These are phyloP conservation scores for Fulica atra DNA, from an alignment of 2,113 vertebrate genomes.

Conservation along the genomic window DNA sequence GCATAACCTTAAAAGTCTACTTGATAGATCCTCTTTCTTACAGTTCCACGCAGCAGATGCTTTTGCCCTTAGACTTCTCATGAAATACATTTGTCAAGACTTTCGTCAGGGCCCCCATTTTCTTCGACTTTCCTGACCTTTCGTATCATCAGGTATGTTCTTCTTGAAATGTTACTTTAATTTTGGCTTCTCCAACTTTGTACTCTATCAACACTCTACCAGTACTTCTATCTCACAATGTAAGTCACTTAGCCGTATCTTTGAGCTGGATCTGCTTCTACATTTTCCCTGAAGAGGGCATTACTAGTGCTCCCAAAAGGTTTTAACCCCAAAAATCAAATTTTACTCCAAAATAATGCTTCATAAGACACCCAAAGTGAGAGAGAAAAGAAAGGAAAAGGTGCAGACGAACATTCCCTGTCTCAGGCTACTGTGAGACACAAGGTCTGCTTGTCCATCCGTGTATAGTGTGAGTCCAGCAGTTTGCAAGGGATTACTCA, in stretches of 20 bases:
- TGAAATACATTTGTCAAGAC: neutral
- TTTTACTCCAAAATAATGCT: neutral
- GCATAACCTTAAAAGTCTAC: neutral
- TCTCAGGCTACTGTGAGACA: accelerated
- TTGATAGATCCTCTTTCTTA: neutral
- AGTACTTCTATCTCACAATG: neutral
- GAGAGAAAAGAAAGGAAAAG: neutral
- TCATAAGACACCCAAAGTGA: neutral
- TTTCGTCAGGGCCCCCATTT: neutral
- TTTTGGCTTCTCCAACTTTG: neutral
- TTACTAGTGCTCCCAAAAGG: neutral
- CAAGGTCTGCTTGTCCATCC: accelerated
- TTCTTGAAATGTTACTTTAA: neutral
- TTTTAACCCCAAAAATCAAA: neutral
- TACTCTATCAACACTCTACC: neutral
- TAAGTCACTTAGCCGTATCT: neutral
- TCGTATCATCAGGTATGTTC: neutral
- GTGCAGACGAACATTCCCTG: neutral
- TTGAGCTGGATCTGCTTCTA: neutral
- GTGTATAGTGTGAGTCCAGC: accelerated
- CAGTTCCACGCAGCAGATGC: neutral
- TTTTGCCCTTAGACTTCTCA: neutral
- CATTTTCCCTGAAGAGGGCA: neutral
- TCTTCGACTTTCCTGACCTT: neutral
- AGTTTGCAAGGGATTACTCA: neutral